Evolutionary conservation across 2,888 invertebrate genomes (phyloP).

Genomic region (Toxonevra muliebris): DNA sequence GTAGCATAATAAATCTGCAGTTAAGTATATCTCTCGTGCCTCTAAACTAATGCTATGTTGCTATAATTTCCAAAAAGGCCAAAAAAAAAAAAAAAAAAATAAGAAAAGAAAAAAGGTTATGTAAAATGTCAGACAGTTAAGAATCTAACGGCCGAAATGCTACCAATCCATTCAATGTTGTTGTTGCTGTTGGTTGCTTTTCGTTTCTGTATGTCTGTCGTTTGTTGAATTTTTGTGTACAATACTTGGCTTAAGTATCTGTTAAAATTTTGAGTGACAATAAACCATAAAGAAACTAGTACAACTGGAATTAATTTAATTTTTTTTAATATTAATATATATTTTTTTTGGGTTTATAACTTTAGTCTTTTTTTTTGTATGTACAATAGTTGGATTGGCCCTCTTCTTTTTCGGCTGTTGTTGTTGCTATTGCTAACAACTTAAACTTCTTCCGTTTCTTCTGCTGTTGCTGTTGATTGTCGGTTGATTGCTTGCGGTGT

Average conservation of each 20-base stretch:
- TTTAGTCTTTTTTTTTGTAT: neutral
- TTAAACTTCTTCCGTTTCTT: constrained; percentile 9
- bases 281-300: constrained; percentile 46
- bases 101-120: constrained; percentile 54
- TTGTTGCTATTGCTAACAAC: neutral
- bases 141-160: constrained; percentile 54
- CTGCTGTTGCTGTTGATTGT: constrained; percentile 8
- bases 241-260: neutral
- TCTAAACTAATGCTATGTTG: too few relatives aligned
- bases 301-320: constrained; percentile 51
- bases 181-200: neutral
- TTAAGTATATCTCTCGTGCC: too few relatives aligned
- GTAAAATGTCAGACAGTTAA: constrained; percentile 63
- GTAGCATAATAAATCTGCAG: too few relatives aligned
- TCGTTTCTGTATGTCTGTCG: neutral
- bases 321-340: constrained; percentile 45
- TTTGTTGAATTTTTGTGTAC: neutral
- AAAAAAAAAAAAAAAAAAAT: neutral
- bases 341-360: constrained; percentile 18
- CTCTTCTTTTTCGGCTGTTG: too few relatives aligned
- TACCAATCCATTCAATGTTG: neutral
- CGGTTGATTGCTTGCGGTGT: constrained; percentile 35
- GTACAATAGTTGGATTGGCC: too few relatives aligned
- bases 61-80: too few relatives aligned
- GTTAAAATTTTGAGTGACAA: constrained; percentile 5